Evolutionary conservation across 2,113 vertebrate genomes (phyloP).

Genomic region (Ailuropoda melanoleuca): DNA sequence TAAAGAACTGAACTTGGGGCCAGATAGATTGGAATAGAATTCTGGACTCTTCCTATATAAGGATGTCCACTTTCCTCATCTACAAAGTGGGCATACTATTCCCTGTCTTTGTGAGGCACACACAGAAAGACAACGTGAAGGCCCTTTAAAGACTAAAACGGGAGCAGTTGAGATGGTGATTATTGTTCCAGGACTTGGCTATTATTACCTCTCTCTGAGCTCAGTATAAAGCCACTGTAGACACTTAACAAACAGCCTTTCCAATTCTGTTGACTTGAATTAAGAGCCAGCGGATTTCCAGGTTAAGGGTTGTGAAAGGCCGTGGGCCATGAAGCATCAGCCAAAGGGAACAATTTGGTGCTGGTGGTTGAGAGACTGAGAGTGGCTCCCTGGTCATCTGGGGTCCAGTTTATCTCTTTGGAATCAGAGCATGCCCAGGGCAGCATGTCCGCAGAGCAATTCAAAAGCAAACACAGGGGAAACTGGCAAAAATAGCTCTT

Average conservation of each 20-base stretch:
- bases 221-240: neutral
- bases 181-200: neutral
- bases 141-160: neutral
- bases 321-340: neutral
- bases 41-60: neutral
- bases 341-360: neutral
- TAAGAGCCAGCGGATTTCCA: neutral
- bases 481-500: slow-evolving; percentile 69
- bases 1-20: neutral
- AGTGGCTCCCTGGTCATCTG: neutral
- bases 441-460: neutral
- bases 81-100: neutral
- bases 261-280: neutral
- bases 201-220: neutral
- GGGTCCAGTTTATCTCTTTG: neutral
- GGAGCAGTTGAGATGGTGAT: neutral
- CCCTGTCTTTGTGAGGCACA: neutral
- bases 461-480: slow-evolving; percentile 71
- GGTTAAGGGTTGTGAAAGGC: neutral
- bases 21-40: neutral
- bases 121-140: neutral
- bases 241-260: neutral
- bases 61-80: neutral
- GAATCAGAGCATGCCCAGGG: slow-evolving; percentile 25
- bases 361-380: neutral